Evolutionary conservation across 1,140 invertebrate genomes (phyloP).

Genomic region (Lepidurus arcticus): DNA sequence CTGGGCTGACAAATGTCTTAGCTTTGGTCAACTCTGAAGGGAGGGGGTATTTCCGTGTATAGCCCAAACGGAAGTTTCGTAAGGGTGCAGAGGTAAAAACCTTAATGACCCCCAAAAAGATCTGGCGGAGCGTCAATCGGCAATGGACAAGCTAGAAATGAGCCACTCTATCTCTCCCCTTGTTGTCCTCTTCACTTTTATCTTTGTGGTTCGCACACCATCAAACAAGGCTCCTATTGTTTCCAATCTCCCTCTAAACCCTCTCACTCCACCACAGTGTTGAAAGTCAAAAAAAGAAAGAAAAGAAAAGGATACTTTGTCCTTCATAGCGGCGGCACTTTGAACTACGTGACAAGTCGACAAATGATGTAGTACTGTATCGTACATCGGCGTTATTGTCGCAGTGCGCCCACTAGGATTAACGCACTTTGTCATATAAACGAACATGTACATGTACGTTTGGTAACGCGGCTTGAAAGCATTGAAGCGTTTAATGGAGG

Average conservation of each 20-base stretch:
- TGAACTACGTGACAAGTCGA: not conserved
- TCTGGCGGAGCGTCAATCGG: not conserved
- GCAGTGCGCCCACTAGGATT: too few relatives aligned
- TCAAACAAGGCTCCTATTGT: not conserved
- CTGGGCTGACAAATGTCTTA: too few relatives aligned
- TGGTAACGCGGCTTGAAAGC: too few relatives aligned
- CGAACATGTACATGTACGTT: too few relatives aligned
- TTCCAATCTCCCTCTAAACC: not conserved
- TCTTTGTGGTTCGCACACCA: not conserved
- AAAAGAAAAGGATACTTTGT: not conserved
- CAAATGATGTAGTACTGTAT: not conserved
- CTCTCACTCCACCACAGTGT: too few relatives aligned
- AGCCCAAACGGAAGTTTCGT: too few relatives aligned
- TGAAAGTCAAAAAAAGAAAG: not conserved
- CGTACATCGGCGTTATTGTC: not conserved
- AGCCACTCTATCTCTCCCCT: not conserved
- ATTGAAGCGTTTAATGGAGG: too few relatives aligned
- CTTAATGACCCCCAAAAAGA: not conserved
- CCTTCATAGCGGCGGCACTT: conserved; percentile 11
- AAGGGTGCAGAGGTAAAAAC: not conserved
- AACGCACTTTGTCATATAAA: too few relatives aligned
- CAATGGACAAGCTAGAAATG: not conserved
- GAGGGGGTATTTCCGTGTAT: too few relatives aligned
- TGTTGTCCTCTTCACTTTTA: not conserved
- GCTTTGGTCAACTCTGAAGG: too few relatives aligned